Percentiles rank a stretch among this genome's conserved stretches.
Conservation (phyloP, 92 coral and sea anemone species). For the Blastomussa wellsi region DNA sequence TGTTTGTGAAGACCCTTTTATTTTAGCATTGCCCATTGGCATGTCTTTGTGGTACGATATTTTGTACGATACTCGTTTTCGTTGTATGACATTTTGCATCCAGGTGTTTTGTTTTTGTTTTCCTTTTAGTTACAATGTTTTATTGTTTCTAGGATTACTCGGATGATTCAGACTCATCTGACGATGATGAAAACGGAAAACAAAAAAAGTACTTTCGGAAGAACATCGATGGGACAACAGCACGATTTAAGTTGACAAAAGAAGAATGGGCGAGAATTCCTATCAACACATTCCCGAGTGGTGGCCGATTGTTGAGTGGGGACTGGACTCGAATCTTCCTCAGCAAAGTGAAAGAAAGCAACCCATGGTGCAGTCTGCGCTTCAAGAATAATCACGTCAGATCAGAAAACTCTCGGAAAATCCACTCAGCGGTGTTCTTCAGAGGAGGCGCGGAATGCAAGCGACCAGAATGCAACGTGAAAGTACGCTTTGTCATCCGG, state of each 20-base stretch:
- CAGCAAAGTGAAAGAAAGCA: constrained; percentile 42
- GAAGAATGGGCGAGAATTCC: constrained; percentile 42
- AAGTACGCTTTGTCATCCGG: constrained; percentile 41
- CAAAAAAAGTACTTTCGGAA: constrained; percentile 27
- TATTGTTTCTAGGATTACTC: constrained; percentile 8
- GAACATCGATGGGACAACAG: constrained; percentile 42
- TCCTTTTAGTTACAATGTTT: not conserved
- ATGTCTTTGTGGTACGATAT: too few relatives aligned
- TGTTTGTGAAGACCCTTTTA: not conserved
- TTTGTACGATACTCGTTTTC: too few relatives aligned
- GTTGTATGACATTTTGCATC: not conserved
- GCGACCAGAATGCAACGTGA: constrained; percentile 46
- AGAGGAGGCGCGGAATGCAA: constrained; percentile 51
- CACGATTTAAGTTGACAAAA: constrained; percentile 28
- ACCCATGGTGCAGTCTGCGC: constrained; percentile 51
- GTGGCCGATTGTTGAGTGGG: constrained; percentile 46
- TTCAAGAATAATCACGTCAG: constrained; percentile 48
- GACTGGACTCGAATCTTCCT: constrained; percentile 49
- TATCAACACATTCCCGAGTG: constrained; percentile 41
- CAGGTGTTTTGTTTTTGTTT: not conserved
- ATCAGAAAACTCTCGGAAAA: constrained; percentile 47
- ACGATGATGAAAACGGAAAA: constrained; percentile 14
- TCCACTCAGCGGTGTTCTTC: constrained; percentile 49
- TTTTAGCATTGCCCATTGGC: too few relatives aligned
- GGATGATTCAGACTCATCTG: constrained; percentile 35